Evolutionary conservation across 2,113 vertebrate species (phyloP).

Genomic region (Deroptyus accipitrinus): DNA sequence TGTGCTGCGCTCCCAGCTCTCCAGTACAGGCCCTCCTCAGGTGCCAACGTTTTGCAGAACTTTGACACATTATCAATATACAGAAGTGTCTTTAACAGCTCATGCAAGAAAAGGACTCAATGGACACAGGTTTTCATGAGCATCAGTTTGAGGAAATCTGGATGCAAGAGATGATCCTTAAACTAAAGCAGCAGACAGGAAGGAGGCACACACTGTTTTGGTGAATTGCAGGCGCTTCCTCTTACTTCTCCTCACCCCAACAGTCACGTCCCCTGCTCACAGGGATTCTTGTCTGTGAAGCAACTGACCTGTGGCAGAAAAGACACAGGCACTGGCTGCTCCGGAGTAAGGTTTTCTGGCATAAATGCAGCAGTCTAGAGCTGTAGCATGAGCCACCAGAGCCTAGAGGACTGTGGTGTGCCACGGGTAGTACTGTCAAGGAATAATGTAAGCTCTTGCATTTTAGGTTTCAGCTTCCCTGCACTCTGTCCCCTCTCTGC

Average conservation of each 20-base stretch:
- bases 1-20: background rate
- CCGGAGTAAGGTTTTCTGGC: background rate
- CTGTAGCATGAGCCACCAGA: background rate
- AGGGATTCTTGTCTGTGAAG: background rate
- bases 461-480: background rate
- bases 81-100: background rate
- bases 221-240: background rate
- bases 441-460: background rate
- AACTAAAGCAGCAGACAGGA: background rate
- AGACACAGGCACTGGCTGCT: background rate
- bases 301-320: background rate
- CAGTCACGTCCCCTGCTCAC: background rate
- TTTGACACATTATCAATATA: fast-evolving
- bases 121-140: fast-evolving
- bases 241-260: background rate
- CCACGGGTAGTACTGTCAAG: background rate
- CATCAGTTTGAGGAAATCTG: background rate
- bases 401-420: background rate
- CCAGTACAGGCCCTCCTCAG: background rate
- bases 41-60: background rate
- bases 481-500: background rate
- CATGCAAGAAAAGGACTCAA: no score
- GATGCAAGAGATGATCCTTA: fast-evolving
- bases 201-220: fast-evolving
- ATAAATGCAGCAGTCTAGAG: background rate